A percentile compares a stretch with the other conserved stretches of the same genome.
These are phyloP conservation scores for Schizotus pectinicornis DNA, from an alignment of 2,888 invertebrate genomes.

Conservation along the genomic window DNA sequence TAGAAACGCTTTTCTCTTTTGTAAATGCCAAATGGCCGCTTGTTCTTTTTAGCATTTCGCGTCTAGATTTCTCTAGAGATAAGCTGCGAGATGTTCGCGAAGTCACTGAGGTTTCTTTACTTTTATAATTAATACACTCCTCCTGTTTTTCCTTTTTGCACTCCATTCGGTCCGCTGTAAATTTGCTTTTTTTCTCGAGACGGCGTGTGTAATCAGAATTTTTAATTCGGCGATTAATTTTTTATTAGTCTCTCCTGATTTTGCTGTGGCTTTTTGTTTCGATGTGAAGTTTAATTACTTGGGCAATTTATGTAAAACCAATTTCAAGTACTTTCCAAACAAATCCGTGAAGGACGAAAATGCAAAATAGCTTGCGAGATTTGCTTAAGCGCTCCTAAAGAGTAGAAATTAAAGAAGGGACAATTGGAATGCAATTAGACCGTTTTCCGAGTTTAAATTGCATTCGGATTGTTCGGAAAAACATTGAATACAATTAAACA, in stretches of 20 bases:
- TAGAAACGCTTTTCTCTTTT: slow-evolving; percentile 1
- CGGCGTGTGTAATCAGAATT: neutral
- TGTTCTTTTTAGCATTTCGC: slow-evolving; percentile 17
- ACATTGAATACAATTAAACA: slow-evolving; percentile 25
- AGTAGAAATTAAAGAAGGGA: slow-evolving; percentile 16
- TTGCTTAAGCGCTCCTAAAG: slow-evolving; percentile 21
- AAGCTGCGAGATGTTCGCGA: slow-evolving; percentile 5
- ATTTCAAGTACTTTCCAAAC: slow-evolving; percentile 7
- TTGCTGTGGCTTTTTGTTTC: neutral
- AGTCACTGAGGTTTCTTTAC: slow-evolving; percentile 11
- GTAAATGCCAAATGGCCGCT: neutral
- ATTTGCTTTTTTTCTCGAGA: neutral
- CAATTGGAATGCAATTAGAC: slow-evolving; percentile 28
- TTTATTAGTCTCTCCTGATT: slow-evolving; percentile 3
- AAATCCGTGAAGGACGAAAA: slow-evolving; percentile 10
- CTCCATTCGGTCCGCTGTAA: neutral
- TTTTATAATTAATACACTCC: slow-evolving; percentile 27
- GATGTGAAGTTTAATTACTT: slow-evolving; percentile 13
- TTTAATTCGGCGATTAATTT: neutral
- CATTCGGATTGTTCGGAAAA: slow-evolving; percentile 34
- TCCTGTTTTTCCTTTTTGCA: slow-evolving; percentile 5
- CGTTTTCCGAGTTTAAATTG: slow-evolving; percentile 36
- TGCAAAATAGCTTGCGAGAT: slow-evolving; percentile 21
- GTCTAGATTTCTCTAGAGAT: slow-evolving; percentile 29
- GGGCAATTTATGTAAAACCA: slow-evolving; percentile 22